Conservation (phyloP, 2,888 invertebrate species). For the Eristalinus aeneus region DNA sequence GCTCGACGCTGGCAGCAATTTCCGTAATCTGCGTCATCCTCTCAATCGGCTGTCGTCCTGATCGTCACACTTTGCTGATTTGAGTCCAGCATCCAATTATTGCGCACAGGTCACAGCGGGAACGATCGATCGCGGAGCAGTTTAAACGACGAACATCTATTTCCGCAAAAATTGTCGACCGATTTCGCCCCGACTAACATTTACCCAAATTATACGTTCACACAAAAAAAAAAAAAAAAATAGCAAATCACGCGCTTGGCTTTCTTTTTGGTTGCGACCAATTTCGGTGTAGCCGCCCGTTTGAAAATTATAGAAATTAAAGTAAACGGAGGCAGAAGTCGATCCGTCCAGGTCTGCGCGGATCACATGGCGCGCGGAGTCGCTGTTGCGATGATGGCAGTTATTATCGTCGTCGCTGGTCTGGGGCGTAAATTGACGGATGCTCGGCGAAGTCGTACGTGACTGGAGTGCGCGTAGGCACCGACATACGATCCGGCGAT, state of each 20-base stretch:
- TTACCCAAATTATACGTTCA: constrained; percentile 66
- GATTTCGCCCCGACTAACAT: constrained; percentile 42
- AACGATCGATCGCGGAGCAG: constrained; percentile 51
- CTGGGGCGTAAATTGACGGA: constrained; percentile 70
- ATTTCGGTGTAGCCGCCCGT: constrained; percentile 27
- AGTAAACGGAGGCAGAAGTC: constrained; percentile 67
- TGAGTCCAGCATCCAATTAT: constrained; percentile 40
- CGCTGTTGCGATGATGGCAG: constrained; percentile 34
- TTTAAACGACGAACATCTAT: constrained; percentile 62
- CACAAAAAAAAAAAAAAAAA: background rate
- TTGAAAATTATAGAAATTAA: constrained; percentile 68
- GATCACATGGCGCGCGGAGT: constrained; percentile 34
- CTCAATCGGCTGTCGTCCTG: constrained; percentile 14
- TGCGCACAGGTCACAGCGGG: constrained; percentile 47
- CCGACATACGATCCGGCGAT: constrained; percentile 41
- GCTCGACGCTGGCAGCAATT: constrained; percentile 43
- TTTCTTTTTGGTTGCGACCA: constrained; percentile 10
- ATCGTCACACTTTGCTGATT: background rate
- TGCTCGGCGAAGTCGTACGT: constrained; percentile 62
- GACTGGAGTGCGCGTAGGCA: constrained; percentile 32
- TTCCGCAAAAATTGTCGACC: constrained; percentile 53
- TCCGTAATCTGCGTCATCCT: constrained; percentile 66
- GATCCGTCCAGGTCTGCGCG: background rate
- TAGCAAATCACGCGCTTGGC: background rate
- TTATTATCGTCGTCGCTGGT: constrained; percentile 47